Base-by-base conservation (phyloP, 1,140 invertebrate genomes). In the Kradibia gibbosae region DNA sequence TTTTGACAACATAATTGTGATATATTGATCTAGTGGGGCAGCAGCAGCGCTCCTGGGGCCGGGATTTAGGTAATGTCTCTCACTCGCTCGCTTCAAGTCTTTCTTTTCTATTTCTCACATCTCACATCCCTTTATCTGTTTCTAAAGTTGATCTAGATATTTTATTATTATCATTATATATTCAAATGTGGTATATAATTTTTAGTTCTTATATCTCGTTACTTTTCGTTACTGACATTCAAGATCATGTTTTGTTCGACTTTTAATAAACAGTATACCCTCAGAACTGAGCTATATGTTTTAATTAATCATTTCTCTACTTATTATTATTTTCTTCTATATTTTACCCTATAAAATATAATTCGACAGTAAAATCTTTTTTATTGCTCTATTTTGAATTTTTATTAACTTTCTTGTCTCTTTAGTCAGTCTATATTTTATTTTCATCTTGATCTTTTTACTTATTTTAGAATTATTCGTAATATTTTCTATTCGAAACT, bases 21-120 rank as follows among this genome's bases (percentile, higher is more conserved):
- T 91, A 91, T 90, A 90, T 82, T 90, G 88, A 91, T 91, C 86
- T 91, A 91, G 90, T 91, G 90, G 90, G 90, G 90, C 90, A 91
- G 87, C 90, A 91, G 90, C 90, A 91, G 85, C 90, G 91, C 87
- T 91, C 90, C 89, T 91, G 91, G 91, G 90, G 90, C 90, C 89
- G 90, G 85, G 90, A 91, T 86, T 88, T 91, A 91, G 90, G 90
- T 91, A 91, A 91, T 89, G 87, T 91, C 89, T 91, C 88, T 88
- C 86, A 87, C 88, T 90, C 89, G 89, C 87, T 91, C 88, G 88
- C 88, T 90, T 90, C 85, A 85, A 88, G 85, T 88, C 82, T 87
- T 86, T 88, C 85, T 89, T 87, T 88, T 87, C 83, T 87, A 84
- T 62, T 62, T 78, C 77, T 86, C 60, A 87, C 73, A 84, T 81